A percentile compares a stretch with the other conserved stretches of the same genome.
These are phyloP conservation scores for Mamestra configurata DNA, from an alignment of 1,140 invertebrate species.

Conservation along the genomic window DNA sequence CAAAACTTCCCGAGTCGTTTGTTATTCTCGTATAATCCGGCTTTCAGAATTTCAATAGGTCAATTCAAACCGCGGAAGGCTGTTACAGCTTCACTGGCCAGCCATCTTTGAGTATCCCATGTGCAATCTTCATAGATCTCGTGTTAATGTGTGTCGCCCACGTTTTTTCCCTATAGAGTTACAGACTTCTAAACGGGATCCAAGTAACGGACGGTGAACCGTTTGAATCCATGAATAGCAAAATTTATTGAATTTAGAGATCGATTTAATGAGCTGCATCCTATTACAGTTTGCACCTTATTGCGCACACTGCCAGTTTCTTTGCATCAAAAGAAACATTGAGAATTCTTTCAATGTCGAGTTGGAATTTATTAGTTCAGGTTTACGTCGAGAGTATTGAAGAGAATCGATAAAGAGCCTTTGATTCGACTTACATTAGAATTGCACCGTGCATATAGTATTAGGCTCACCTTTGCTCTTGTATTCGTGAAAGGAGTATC, in stretches of 20 bases:
- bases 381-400: neutral
- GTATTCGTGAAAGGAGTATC: neutral
- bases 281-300: constrained; percentile 29
- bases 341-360: constrained; percentile 16
- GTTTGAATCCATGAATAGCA: constrained; percentile 39
- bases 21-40: neutral
- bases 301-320: constrained; percentile 17
- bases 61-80: neutral
- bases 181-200: neutral
- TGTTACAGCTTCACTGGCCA: neutral
- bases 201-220: constrained; percentile 16
- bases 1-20: neutral
- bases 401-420: neutral
- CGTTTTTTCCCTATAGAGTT: constrained; percentile 11
- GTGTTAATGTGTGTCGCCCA: constrained; percentile 10
- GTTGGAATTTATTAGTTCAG: constrained; percentile 12
- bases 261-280: constrained; percentile 31
- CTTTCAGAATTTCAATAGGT: neutral
- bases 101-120: neutral
- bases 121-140: neutral
- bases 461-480: neutral
- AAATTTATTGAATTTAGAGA: constrained; percentile 44
- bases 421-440: neutral
- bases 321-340: constrained; percentile 17
- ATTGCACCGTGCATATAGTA: neutral